phyloP scores from a whole-genome alignment of 1,140 invertebrate genomes.

The Panulirus ornatus region DNA sequence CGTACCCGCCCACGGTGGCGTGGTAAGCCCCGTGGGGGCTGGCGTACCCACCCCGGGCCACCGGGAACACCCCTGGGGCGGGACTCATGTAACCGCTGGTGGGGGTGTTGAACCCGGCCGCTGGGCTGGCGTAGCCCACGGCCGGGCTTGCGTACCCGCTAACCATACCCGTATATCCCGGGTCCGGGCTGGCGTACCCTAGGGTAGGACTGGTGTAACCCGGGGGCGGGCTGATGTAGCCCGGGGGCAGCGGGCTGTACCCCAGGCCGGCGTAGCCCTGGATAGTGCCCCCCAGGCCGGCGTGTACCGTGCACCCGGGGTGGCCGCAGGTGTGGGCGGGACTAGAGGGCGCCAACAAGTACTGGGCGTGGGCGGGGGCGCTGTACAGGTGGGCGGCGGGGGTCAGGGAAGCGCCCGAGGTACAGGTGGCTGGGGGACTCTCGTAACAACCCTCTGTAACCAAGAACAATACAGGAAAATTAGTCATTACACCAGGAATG shows the following conservation, averaged over 20 bases:
- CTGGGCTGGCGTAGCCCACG: constrained; percentile 52
- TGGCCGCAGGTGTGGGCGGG: constrained; percentile 56
- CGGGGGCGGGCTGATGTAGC: constrained; percentile 62
- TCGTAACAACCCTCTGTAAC: constrained; percentile 68
- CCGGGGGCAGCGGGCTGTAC: constrained; percentile 58
- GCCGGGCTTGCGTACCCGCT: constrained; percentile 52
- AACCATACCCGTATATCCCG: constrained; percentile 24
- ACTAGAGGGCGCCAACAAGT: constrained; percentile 43
- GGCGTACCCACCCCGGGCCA: constrained; percentile 34
- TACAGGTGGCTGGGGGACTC: constrained; percentile 60
- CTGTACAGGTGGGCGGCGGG: constrained; percentile 50
- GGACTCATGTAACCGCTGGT: constrained; percentile 64
- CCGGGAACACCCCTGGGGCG: background rate
- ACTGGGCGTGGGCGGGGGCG: constrained; percentile 54
- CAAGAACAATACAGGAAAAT: too few relatives aligned
- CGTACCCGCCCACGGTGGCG: constrained; percentile 29
- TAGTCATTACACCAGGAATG: background rate
- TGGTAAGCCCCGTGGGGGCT: constrained; percentile 36
- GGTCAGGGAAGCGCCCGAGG: constrained; percentile 43
- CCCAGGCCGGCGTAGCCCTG: constrained; percentile 26
- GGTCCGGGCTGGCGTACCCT: constrained; percentile 39
- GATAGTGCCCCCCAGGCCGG: background rate
- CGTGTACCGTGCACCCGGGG: constrained; percentile 53
- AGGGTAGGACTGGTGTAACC: constrained; percentile 52
- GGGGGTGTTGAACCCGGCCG: constrained; percentile 57